Conservation (phyloP, 2,797 vertebrate species). For the Spinus pinus region DNA sequence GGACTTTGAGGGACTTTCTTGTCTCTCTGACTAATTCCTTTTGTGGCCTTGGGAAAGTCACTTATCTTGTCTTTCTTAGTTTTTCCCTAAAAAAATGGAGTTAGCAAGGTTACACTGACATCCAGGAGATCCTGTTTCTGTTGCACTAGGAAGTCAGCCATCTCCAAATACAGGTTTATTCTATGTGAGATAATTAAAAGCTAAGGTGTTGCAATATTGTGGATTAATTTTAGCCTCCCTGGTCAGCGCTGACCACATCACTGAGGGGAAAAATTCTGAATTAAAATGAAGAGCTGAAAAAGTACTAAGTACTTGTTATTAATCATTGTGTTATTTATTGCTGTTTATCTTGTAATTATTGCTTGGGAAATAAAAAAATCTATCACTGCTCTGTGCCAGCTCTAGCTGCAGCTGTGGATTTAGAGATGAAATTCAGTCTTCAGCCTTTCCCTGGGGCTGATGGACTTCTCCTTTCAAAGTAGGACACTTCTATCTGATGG, state of each 20-base stretch:
- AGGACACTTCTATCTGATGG: conserved; percentile 83
- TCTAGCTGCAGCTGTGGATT: conserved; percentile 74
- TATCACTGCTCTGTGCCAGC: conserved; percentile 65
- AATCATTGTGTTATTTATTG: conserved; percentile 62
- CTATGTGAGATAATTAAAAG: not conserved
- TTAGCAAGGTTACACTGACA: not conserved
- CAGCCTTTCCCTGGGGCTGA: conserved; percentile 78
- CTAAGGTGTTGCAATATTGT: not conserved
- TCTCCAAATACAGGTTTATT: not conserved
- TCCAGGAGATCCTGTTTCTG: not conserved
- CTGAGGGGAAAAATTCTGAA: not conserved
- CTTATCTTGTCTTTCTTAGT: conserved; percentile 38
- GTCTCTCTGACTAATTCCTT: conserved; percentile 39
- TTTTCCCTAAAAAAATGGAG: conserved; percentile 8
- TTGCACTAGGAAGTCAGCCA: not conserved
- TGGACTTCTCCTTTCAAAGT: conserved; percentile 82
- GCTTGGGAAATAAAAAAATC: conserved; percentile 42
- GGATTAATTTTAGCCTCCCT: conserved; percentile 1
- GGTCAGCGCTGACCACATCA: not conserved
- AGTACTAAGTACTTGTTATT: conserved; percentile 27
- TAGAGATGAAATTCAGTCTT: conserved; percentile 74
- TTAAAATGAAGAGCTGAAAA: conserved; percentile 8
- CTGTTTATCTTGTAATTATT: conserved; percentile 69
- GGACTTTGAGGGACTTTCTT: conserved; percentile 40
- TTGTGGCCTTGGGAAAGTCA: conserved; percentile 56